phyloP scores from a whole-genome alignment of 2,888 invertebrate genomes.

The Polymixis flavicincta region DNA sequence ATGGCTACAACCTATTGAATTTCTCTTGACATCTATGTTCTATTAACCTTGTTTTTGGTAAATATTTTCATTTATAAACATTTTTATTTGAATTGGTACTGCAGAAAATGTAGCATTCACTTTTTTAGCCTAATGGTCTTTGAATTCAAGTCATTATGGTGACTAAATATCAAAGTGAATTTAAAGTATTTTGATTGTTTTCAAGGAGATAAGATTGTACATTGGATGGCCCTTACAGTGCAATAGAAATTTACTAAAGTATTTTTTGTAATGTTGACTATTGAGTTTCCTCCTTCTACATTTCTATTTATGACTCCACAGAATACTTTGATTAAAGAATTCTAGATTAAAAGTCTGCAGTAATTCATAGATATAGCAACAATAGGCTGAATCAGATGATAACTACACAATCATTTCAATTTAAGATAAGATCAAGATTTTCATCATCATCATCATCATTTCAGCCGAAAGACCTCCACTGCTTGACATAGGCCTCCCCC shows the following conservation, averaged over 20 bases:
- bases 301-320: slow-evolving; percentile 18
- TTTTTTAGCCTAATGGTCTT: not conserved
- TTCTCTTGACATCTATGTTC: slow-evolving; percentile 45
- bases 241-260: slow-evolving; percentile 1
- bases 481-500: too few relatives aligned
- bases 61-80: slow-evolving; percentile 28
- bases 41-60: slow-evolving; percentile 41
- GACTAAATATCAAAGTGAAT: not conserved
- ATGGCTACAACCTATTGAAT: slow-evolving; percentile 39
- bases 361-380: slow-evolving; percentile 8
- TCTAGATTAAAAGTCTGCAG: slow-evolving; percentile 6
- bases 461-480: too few relatives aligned
- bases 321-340: not conserved
- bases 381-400: slow-evolving; percentile 14
- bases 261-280: slow-evolving; percentile 17
- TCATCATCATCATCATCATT: too few relatives aligned
- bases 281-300: slow-evolving; percentile 1
- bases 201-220: slow-evolving; percentile 14
- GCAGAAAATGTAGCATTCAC: not conserved
- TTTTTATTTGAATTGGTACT: slow-evolving; percentile 9
- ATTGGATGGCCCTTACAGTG: slow-evolving; percentile 1
- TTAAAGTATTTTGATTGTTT: slow-evolving; percentile 7
- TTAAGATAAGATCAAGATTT: slow-evolving; percentile 15
- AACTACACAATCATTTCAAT: slow-evolving; percentile 11
- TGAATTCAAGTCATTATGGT: not conserved